phyloP scores from a whole-genome alignment of 2,113 vertebrate genomes.

The Dipodomys merriami region DNA sequence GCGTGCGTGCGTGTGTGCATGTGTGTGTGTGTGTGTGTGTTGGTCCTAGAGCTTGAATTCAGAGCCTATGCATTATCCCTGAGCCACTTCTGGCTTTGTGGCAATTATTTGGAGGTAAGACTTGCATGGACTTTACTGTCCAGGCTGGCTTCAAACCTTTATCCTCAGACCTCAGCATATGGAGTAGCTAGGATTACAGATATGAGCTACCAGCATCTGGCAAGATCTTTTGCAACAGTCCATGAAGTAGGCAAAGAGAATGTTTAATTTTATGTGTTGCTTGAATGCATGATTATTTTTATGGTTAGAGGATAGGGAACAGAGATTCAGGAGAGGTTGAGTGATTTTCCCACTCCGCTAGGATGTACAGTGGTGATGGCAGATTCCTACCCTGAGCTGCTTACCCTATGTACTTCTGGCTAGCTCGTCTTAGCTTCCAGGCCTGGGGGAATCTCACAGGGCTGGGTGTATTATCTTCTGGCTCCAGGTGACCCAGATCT shows the following conservation, averaged over 20 bases:
- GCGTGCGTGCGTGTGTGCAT: too few species aligned
- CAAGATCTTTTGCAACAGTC: not conserved
- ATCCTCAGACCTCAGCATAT: too few species aligned
- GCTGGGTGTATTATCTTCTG: constrained; percentile 18
- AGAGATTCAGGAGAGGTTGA: not conserved
- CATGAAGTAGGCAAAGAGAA: not conserved
- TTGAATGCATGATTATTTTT: not conserved
- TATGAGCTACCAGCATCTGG: too few species aligned
- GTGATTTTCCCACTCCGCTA: not conserved
- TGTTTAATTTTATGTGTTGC: not conserved
- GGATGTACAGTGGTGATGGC: not conserved
- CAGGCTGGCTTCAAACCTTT: too few species aligned
- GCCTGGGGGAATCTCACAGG: not conserved
- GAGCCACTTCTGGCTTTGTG: too few species aligned
- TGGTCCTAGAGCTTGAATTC: too few species aligned
- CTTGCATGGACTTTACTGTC: too few species aligned
- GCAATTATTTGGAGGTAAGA: too few species aligned
- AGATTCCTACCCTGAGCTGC: not conserved
- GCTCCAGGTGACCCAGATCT: constrained; percentile 92
- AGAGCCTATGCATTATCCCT: too few species aligned
- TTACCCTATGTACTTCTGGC: not conserved
- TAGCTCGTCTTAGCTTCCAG: not conserved
- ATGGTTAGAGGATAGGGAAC: not conserved
- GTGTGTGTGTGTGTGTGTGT: too few species aligned
- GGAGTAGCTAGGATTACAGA: too few species aligned